Evolutionary conservation across 2,113 vertebrate species (phyloP), one percentile per base, ranked within the genome.

Genomic region (Bombycilla garrulus): DNA sequence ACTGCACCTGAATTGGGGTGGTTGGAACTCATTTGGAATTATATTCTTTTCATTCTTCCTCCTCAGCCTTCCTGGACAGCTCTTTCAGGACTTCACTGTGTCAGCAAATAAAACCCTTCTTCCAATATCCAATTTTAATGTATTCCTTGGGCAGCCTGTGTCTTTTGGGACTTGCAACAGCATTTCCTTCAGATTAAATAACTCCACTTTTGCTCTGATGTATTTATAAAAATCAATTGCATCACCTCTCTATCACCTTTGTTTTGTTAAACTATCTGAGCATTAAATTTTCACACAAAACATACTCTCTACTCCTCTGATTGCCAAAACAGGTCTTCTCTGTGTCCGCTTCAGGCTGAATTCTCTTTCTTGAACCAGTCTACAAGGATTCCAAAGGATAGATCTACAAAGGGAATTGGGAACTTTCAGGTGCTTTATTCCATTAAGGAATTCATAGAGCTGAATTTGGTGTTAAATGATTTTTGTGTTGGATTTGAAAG

Each of bases 231-330:
- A 85, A 61, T 76, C 62, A 64, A 7, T 85, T 69, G 50, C 7
- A 6, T 82, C 65, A 61, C 78, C 40, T 74, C 36, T 77, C 61
- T 76, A 61, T 78, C 77, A 90, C 50, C 62, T 90, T 71, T 84
- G 54, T 86, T 94, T 94, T 95, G 58, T 90, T 96, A 73, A 90
- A 72, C 58, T 91, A 76, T 48, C 53, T 77, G 38, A 83, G 28
- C 35, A 70, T 50, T 70, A 78, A 35, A 80, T 81, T 90, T 93
- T 94, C 58, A 58, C 35, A 58, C 3, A 58, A 88, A 86, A 86
- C 72, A 42, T 31, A 11, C 36, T 62, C 47, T 57, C 36, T 81
- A 14, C 22, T 86, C 16, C 66, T 90, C 38, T 93, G 85, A 94
- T 83, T 47, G 4, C 45, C 42, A 36, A 78, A 86, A 69, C 25